phyloP scores from a whole-genome alignment of 2,888 invertebrate genomes.

The Lepas anatifera region DNA sequence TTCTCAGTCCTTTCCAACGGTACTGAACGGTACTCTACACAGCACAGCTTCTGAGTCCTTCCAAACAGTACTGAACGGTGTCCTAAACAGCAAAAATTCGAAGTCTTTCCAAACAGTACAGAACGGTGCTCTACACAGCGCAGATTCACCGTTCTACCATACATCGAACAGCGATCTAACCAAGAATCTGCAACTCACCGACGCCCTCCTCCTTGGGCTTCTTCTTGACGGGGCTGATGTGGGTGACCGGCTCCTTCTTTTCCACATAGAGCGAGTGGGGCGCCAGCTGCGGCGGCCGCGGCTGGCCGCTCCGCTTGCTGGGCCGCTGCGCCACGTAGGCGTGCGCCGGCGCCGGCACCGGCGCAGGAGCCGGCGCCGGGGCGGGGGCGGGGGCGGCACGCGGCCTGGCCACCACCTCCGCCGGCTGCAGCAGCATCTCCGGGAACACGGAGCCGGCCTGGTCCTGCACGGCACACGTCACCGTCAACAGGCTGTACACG shows the following conservation, averaged over 20 bases:
- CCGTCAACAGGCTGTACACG: too few species aligned
- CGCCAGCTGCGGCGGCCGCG: neutral
- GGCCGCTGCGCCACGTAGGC: neutral
- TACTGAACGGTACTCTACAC: too few species aligned
- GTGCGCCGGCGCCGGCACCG: neutral
- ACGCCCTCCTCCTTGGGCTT: constrained; percentile 15
- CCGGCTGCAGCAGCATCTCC: constrained; percentile 9
- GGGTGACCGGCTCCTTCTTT: constrained; percentile 14
- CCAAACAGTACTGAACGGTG: too few species aligned
- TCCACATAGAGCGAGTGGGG: constrained; percentile 4
- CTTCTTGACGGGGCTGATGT: constrained; percentile 20
- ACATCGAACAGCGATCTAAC: too few species aligned
- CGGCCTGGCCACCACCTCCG: neutral
- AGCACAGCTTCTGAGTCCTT: too few species aligned
- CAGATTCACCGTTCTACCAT: too few species aligned
- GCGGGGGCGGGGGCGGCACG: neutral
- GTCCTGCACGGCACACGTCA: constrained; percentile 13
- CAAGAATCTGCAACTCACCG: too few species aligned
- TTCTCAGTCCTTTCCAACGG: too few species aligned
- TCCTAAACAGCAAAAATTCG: too few species aligned
- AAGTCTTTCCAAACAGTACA: too few species aligned
- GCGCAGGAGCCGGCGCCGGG: neutral
- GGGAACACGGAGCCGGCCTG: constrained; percentile 9
- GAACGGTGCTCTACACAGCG: too few species aligned
- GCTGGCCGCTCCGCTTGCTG: constrained; percentile 6